Conservation (phyloP, 2,113 vertebrate genomes). For the Paralichthys olivaceus region DNA sequence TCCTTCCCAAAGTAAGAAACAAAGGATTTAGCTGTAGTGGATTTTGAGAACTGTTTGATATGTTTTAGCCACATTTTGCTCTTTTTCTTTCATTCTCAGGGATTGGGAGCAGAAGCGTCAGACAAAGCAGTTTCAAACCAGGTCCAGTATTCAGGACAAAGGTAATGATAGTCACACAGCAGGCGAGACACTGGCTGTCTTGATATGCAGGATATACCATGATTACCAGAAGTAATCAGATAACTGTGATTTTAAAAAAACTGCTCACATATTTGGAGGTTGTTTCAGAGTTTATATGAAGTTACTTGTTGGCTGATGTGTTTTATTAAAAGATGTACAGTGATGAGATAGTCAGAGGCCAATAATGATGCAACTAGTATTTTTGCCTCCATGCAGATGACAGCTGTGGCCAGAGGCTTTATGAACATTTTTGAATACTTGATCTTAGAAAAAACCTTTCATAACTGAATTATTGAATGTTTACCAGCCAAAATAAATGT, state of each 20-base stretch:
- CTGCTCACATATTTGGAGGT: background rate
- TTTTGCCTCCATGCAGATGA: background rate
- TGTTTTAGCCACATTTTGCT: background rate
- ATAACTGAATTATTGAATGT: too few relatives aligned
- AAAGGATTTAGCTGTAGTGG: background rate
- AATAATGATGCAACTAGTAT: background rate
- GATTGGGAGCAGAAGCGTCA: constrained; percentile 82
- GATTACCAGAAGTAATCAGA: too few relatives aligned
- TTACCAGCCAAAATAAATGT: too few relatives aligned
- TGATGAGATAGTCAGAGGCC: background rate
- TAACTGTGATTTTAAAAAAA: constrained; percentile 4
- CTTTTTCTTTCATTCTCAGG: constrained; percentile 77
- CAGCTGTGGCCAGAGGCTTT: too few relatives aligned
- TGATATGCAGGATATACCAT: background rate
- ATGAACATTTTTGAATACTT: too few relatives aligned
- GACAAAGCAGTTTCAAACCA: constrained; percentile 76
- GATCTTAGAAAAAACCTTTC: too few relatives aligned
- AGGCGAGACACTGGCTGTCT: background rate
- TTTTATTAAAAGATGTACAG: background rate
- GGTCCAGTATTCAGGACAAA: constrained; percentile 87
- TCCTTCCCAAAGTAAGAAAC: constrained; percentile 89
- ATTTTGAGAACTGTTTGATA: background rate
- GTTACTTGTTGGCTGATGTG: background rate
- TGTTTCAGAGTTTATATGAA: too few relatives aligned
- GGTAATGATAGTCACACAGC: constrained; percentile 76